Percentiles rank a stretch among this genome's conserved stretches.
These are phyloP conservation scores for Microcaecilia unicolor DNA, from an alignment of 2,797 vertebrate genomes.

Conservation along the genomic window DNA sequence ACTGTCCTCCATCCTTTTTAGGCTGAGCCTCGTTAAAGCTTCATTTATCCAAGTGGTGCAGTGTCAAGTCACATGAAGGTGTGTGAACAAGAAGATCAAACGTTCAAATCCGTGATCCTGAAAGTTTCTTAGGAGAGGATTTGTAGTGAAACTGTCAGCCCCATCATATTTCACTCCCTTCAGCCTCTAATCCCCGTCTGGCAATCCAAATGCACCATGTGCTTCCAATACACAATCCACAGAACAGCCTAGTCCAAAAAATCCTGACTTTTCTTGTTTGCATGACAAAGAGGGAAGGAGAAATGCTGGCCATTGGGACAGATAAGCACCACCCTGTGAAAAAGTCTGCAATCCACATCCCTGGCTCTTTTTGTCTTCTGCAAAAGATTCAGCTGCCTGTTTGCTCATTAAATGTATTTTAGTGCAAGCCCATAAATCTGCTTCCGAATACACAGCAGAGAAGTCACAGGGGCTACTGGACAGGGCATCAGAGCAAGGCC, in stretches of 20 bases:
- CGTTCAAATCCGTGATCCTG: background rate
- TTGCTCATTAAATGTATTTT: constrained; percentile 79
- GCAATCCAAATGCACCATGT: constrained; percentile 58
- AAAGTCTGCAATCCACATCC: constrained; percentile 84
- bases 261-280: too few relatives aligned
- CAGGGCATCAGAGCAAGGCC: too few relatives aligned
- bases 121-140: background rate
- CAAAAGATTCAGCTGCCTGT: constrained; percentile 67
- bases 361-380: constrained; percentile 39
- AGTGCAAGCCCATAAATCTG: constrained; percentile 49
- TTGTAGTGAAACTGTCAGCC: background rate
- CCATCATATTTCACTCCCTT: too few relatives aligned
- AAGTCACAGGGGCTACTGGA: too few relatives aligned
- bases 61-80: background rate
- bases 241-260: too few relatives aligned
- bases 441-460: constrained; percentile 70
- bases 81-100: constrained; percentile 1
- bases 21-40: too few relatives aligned
- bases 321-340: constrained; percentile 81
- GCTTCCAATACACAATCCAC: constrained; percentile 72
- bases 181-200: constrained; percentile 49
- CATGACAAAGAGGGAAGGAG: too few relatives aligned
- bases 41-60: too few relatives aligned
- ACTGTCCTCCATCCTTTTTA: too few relatives aligned
- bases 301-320: constrained; percentile 69